phyloP scores from a whole-genome alignment of 1,140 invertebrate genomes.

The Pseudomyrmex cubaensis region DNA sequence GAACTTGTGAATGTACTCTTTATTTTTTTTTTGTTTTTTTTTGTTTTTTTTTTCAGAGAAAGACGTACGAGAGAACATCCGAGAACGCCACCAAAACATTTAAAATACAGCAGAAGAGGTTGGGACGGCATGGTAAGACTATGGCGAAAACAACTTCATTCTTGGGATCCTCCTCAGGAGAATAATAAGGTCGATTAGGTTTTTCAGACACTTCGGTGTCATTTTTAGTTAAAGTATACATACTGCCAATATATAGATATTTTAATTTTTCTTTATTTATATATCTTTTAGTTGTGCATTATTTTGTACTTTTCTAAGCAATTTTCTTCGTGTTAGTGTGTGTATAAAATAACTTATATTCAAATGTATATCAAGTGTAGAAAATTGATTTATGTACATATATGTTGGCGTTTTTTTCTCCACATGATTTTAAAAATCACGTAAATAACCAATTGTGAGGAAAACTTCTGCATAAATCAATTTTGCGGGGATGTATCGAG shows the following conservation, averaged over 20 bases:
- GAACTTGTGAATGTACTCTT: constrained; percentile 1
- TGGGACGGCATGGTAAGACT: constrained; percentile 95
- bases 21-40: constrained; percentile 73
- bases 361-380: constrained; percentile 10
- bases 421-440: too few relatives aligned
- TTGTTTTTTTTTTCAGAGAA: constrained; percentile 86
- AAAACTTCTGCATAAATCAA: neutral
- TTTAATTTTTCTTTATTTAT: constrained; percentile 48
- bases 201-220: constrained; percentile 23
- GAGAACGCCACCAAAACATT: constrained; percentile 93
- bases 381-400: neutral
- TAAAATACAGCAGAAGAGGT: constrained; percentile 94
- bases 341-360: neutral
- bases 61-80: constrained; percentile 91
- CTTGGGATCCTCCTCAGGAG: constrained; percentile 89
- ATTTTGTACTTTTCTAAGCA: neutral
- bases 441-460: too few relatives aligned
- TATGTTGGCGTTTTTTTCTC: too few relatives aligned
- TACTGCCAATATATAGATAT: constrained; percentile 16
- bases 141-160: constrained; percentile 94
- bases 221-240: constrained; percentile 20
- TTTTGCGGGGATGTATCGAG: constrained; percentile 15
- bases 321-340: neutral
- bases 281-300: constrained; percentile 16
- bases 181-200: constrained; percentile 56